phyloP scores from a whole-genome alignment of 2,113 vertebrate genomes.

The Dolichotis patagonum region DNA sequence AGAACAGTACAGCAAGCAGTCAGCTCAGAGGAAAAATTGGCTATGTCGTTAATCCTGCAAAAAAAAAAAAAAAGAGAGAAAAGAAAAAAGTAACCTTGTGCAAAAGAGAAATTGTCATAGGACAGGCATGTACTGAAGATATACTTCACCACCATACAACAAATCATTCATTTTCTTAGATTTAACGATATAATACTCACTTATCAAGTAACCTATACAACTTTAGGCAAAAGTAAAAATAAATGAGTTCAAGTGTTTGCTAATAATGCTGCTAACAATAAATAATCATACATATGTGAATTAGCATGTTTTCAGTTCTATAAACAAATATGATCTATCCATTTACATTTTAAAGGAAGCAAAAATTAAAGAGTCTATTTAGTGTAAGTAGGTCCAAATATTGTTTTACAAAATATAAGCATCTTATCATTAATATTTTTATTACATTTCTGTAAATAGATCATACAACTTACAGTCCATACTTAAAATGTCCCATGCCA shows the following conservation, averaged over 20 bases:
- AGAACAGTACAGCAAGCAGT: conserved; percentile 85
- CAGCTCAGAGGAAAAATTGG: conserved; percentile 86
- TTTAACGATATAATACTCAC: not conserved
- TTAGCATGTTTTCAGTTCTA: not conserved
- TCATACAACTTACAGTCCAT: not conserved
- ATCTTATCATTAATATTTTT: not conserved
- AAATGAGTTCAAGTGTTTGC: not conserved
- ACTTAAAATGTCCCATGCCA: not conserved
- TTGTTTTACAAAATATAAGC: not conserved
- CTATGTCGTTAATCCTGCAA: conserved; percentile 85
- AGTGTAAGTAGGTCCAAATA: not conserved
- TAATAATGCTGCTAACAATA: not conserved
- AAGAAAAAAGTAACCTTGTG: not conserved
- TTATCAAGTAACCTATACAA: not conserved
- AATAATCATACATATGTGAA: not conserved
- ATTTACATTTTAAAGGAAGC: not conserved
- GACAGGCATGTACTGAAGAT: not conserved
- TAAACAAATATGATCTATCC: not conserved
- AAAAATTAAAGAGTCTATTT: not conserved
- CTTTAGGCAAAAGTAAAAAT: not conserved
- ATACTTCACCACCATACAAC: not conserved
- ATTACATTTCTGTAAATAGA: not conserved
- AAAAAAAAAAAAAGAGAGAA: not conserved
- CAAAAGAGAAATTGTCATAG: not conserved
- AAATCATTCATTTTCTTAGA: not conserved